phyloP scores from a whole-genome alignment of 1,140 invertebrate genomes.

The Bombus confusus region DNA sequence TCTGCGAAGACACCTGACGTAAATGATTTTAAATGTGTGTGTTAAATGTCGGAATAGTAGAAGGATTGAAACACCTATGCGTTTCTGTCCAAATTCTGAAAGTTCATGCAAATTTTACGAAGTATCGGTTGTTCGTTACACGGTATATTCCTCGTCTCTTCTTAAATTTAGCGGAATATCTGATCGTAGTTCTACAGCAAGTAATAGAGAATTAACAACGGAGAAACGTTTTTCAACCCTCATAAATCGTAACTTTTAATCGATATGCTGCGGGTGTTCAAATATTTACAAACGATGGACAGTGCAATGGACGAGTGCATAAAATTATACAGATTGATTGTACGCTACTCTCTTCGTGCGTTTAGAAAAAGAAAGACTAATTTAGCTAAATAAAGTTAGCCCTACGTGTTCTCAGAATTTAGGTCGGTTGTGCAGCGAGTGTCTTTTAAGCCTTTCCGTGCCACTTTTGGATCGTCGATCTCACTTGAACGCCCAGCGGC shows the following conservation, averaged over 20 bases:
- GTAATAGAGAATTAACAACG: not conserved
- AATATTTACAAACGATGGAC: not conserved
- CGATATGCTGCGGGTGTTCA: not conserved
- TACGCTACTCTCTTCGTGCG: no score
- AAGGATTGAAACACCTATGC: not conserved
- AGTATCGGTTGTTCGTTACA: not conserved
- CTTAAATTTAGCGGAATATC: not conserved
- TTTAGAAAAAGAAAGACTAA: not conserved
- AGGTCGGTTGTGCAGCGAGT: constrained; percentile 22
- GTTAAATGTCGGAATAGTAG: not conserved
- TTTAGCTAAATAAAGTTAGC: no score
- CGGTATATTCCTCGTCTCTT: no score
- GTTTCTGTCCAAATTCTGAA: not conserved
- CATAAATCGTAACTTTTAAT: not conserved
- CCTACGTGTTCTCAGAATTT: constrained; percentile 8
- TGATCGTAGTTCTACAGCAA: not conserved
- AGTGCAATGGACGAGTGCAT: not conserved
- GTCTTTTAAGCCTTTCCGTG: constrained; percentile 40
- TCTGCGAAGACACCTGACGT: no score
- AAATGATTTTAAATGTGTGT: not conserved
- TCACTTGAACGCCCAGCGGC: constrained; percentile 47
- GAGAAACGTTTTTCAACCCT: not conserved
- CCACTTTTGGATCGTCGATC: constrained; percentile 52
- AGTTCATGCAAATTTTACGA: not conserved
- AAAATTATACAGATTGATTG: not conserved